A percentile compares a stretch with the other conserved stretches of the same genome.
phyloP scores from a whole-genome alignment of 1,140 invertebrate species.

The Scaptomyza montana region DNA sequence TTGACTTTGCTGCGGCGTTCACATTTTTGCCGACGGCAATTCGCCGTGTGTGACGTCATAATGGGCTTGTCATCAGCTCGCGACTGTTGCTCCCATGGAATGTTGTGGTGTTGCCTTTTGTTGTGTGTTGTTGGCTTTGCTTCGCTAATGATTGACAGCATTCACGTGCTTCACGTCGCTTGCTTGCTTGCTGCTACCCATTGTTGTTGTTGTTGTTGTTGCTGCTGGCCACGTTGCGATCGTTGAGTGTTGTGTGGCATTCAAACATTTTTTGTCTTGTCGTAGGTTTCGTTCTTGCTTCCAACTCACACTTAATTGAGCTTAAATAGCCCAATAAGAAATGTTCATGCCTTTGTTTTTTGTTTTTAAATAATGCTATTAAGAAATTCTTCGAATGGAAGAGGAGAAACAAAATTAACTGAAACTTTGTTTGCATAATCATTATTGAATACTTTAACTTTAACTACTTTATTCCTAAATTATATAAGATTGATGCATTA shows the following conservation, averaged over 20 bases:
- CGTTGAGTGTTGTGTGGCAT: slow-evolving; percentile 18
- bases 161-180: slow-evolving; percentile 73
- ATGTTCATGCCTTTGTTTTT: background rate
- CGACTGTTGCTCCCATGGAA: slow-evolving; percentile 21
- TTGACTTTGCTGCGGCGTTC: slow-evolving; percentile 34
- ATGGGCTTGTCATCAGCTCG: slow-evolving; percentile 32
- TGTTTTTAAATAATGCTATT: too few species aligned
- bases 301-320: background rate
- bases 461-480: too few species aligned
- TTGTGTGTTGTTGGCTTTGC: background rate
- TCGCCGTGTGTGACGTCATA: slow-evolving; percentile 66
- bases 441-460: too few species aligned
- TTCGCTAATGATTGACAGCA: slow-evolving; percentile 73
- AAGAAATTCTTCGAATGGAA: background rate
- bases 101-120: slow-evolving; percentile 15
- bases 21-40: slow-evolving; percentile 68
- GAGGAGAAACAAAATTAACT: too few species aligned
- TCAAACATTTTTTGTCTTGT: slow-evolving; percentile 49
- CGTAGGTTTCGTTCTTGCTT: slow-evolving; percentile 45
- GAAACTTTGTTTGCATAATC: too few species aligned
- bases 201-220: slow-evolving; percentile 22
- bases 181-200: too few species aligned
- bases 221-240: slow-evolving; percentile 11
- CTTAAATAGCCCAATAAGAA: slow-evolving; percentile 14
- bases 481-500: too few species aligned